Conservation (phyloP, 2,113 vertebrate genomes). For the Chionomys nivalis region DNA sequence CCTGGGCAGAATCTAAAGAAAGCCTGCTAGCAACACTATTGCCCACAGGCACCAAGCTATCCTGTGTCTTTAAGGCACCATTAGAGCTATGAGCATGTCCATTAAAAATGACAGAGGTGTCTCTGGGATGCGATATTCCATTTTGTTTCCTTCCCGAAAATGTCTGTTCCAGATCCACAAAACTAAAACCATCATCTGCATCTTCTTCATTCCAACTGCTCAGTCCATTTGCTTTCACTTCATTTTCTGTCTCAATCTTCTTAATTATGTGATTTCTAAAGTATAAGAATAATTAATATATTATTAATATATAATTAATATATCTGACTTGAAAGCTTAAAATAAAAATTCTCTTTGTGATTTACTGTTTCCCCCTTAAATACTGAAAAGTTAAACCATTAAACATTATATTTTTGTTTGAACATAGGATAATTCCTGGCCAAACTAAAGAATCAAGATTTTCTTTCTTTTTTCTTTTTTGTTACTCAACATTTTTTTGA, state of each 20-base stretch:
- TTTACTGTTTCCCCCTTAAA: not conserved
- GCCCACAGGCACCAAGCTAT: conserved; percentile 83
- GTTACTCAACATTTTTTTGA: not conserved
- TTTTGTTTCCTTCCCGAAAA: conserved; percentile 81
- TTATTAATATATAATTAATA: no score
- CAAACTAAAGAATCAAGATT: conserved; percentile 54
- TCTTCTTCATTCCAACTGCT: conserved; percentile 86
- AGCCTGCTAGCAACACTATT: conserved; percentile 79
- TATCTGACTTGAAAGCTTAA: not conserved
- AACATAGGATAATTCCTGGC: not conserved
- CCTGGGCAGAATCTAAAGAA: conserved; percentile 76
- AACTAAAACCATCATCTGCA: conserved; percentile 74
- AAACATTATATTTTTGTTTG: conserved; percentile 14
- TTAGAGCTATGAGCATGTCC: conserved; percentile 90
- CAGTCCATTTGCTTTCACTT: conserved; percentile 87
- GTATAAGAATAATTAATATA: conserved; percentile 71
- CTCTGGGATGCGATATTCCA: conserved; percentile 82
- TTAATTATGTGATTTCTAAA: conserved; percentile 91
- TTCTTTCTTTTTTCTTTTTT: not conserved
- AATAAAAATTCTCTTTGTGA: conserved; percentile 28
- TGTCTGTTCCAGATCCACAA: conserved; percentile 82
- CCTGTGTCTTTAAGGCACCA: conserved; percentile 97
- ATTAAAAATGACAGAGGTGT: conserved; percentile 87
- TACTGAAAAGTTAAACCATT: conserved; percentile 6
- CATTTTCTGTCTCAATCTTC: conserved; percentile 84